A percentile compares a stretch with the other conserved stretches of the same genome.
These are phyloP conservation scores for Disparrhopalites patrizii DNA, from an alignment of 2,888 invertebrate species.

Conservation along the genomic window DNA sequence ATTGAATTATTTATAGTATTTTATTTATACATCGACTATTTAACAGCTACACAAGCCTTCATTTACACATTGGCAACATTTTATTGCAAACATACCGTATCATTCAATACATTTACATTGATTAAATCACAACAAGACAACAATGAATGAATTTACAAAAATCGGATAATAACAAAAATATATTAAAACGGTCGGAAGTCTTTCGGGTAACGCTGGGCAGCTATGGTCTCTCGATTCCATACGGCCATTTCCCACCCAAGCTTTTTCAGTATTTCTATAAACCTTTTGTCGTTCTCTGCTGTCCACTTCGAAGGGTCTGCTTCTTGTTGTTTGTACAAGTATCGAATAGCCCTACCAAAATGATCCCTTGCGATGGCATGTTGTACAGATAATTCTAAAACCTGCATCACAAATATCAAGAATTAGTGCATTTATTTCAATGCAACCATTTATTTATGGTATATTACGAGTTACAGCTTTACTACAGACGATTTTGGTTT, in stretches of 20 bases:
- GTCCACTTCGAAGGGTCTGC: conserved; percentile 64
- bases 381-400: conserved; percentile 73
- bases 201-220: conserved; percentile 66
- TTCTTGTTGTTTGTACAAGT: conserved; percentile 70
- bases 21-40: too few relatives aligned
- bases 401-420: conserved; percentile 53
- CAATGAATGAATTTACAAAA: not conserved
- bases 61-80: too few relatives aligned
- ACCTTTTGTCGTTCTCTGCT: conserved; percentile 64
- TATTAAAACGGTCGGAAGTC: conserved; percentile 68
- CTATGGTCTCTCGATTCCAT: conserved; percentile 55
- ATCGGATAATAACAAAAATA: not conserved
- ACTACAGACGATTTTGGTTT: not conserved
- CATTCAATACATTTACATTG: too few relatives aligned
- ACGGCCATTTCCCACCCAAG: conserved; percentile 71
- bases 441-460: too few relatives aligned
- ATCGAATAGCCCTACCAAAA: conserved; percentile 75
- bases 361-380: conserved; percentile 74
- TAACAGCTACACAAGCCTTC: too few relatives aligned
- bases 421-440: conserved; percentile 1
- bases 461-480: too few relatives aligned
- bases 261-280: conserved; percentile 61
- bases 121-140: too few relatives aligned
- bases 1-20: too few relatives aligned
- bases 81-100: too few relatives aligned